Percentiles rank a stretch among this genome's conserved stretches.
phyloP scores from a whole-genome alignment of 2,888 invertebrate species.

The Miltochrista miniata region DNA sequence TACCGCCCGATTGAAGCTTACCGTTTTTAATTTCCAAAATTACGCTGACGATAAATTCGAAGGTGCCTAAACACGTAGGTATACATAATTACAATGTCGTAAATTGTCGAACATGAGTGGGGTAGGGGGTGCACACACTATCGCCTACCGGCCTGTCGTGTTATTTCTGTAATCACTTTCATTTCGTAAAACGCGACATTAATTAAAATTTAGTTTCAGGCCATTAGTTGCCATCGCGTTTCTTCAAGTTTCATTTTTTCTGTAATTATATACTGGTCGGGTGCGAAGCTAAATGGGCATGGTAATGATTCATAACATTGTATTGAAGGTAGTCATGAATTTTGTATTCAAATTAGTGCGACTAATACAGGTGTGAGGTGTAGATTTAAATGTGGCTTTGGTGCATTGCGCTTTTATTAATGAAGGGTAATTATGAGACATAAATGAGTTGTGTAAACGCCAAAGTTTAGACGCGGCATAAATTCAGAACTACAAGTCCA shows the following conservation, averaged over 20 bases:
- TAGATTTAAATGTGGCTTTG: constrained; percentile 65
- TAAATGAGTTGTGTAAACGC: constrained; percentile 29
- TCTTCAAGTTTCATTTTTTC: constrained; percentile 79
- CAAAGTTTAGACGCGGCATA: constrained; percentile 27
- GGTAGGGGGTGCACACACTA: constrained; percentile 54
- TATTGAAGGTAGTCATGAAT: constrained; percentile 77
- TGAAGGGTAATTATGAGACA: constrained; percentile 49
- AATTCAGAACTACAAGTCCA: constrained; percentile 31
- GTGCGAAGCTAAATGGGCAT: constrained; percentile 78
- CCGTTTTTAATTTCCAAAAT: constrained; percentile 83
- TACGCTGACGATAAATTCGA: constrained; percentile 64
- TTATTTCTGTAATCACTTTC: constrained; percentile 82
- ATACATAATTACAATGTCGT: constrained; percentile 77
- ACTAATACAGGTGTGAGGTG: constrained; percentile 70
- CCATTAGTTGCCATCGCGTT: constrained; percentile 82
- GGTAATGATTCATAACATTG: constrained; percentile 81
- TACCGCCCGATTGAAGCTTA: constrained; percentile 79
- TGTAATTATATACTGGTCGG: constrained; percentile 75
- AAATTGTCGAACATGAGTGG: constrained; percentile 75
- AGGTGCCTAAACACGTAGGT: constrained; percentile 69
- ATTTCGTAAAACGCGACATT: constrained; percentile 82
- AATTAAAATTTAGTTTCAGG: constrained; percentile 84
- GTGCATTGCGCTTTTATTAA: constrained; percentile 66
- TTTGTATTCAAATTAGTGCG: constrained; percentile 80
- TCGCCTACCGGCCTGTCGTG: constrained; percentile 71